Evolutionary conservation across 2,113 vertebrate species (phyloP), one percentile per base, ranked within the genome.

Genomic region (Octodon degus): DNA sequence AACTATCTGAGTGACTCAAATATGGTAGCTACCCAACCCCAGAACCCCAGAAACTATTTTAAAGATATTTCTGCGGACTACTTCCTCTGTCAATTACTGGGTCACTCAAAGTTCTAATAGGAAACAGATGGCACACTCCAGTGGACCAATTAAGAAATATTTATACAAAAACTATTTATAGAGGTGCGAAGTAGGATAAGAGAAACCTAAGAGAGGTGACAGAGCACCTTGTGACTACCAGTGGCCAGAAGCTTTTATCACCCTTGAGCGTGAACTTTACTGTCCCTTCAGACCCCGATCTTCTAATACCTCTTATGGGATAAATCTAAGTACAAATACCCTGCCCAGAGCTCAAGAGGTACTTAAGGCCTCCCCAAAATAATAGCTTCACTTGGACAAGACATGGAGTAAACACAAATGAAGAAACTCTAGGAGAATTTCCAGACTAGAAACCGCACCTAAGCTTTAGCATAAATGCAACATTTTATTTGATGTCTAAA

Each of bases 81-180:
- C 85, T 93, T 94, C 90, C 93, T 93, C 76, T 93, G 93, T 77
- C 90, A 90, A 87, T 96, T 94, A 90, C 81, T 53, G 86, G 89
- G 86, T 97, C 83, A 95, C 95, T 95, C 53, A 95, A 72, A 92
- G 89, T 91, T 65, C 76, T 97, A 97, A 97, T 95, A 96, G 86
- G 91, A 96, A 96, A 84, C 93, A 97, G 95, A 96, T 94, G 82
- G 72, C 79, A 32, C 86, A 80, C 63, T 92, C 67, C 91, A 94
- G 93, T 70, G 55, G 74, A 34, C 85, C 86, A 95, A 94, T 95
- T 95, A 92, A 83, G 43, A 40, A 85, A 24, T 70, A 58, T 90
- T 95, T 87, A 83, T 96, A 84, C 89, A 90, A 47, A 32, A 94
- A 74, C 83, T 95, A 81, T 94, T 96, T 97, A 95, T 25, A 90